Percentiles rank a stretch among this genome's conserved stretches.
Conservation (phyloP, 2,113 vertebrate genomes). For the Anhinga rufa region DNA sequence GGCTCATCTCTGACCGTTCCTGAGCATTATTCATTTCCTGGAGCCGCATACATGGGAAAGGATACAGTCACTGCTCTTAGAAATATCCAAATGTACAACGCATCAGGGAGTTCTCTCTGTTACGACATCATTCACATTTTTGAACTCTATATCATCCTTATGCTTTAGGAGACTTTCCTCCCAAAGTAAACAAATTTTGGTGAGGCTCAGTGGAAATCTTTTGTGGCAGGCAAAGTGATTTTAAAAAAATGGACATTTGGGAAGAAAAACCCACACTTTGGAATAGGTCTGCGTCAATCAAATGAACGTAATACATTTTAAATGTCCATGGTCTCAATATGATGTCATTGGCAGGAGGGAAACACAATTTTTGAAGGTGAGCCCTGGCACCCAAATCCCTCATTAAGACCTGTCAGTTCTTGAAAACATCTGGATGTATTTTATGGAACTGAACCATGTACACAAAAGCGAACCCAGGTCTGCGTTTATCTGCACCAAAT, state of each 20-base stretch:
- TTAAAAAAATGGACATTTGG: background rate
- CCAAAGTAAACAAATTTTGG: slow-evolving; percentile 53
- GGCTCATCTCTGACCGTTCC: background rate
- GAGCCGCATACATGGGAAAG: background rate
- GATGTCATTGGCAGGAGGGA: background rate
- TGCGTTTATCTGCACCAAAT: background rate
- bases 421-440: slow-evolving; percentile 2
- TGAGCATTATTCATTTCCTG: slow-evolving; percentile 44
- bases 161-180: background rate
- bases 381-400: background rate
- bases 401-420: background rate
- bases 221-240: background rate
- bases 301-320: background rate
- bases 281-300: background rate
- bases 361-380: background rate
- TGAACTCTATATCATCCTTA: slow-evolving; percentile 35
- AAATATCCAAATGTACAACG: background rate
- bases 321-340: background rate
- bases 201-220: slow-evolving; percentile 27
- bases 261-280: background rate
- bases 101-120: slow-evolving; percentile 30
- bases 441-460: background rate
- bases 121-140: slow-evolving; percentile 30
- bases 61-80: background rate
- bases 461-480: fast-evolving